Evolutionary conservation across 2,113 vertebrate species (phyloP).

Genomic region (Perognathus longimembris): DNA sequence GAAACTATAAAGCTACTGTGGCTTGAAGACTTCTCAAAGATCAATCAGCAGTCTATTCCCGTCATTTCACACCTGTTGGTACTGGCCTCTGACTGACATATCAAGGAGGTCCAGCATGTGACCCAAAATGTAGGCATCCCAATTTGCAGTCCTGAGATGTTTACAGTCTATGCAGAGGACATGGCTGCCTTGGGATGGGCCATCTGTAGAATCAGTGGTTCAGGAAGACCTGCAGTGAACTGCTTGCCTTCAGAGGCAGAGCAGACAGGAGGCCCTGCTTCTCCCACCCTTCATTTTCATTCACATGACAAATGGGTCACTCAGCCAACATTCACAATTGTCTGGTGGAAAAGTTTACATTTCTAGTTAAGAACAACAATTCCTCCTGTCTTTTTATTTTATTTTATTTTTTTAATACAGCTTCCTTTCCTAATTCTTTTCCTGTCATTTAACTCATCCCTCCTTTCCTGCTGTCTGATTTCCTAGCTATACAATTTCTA

Average conservation of each 20-base stretch:
- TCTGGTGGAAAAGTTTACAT: constrained; percentile 69
- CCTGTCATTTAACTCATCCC: constrained; percentile 44
- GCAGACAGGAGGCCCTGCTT: neutral
- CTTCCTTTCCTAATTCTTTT: constrained; percentile 51
- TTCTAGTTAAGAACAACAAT: constrained; percentile 60
- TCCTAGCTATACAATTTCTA: constrained; percentile 57
- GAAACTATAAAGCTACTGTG: neutral
- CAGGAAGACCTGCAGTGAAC: neutral
- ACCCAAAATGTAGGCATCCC: neutral
- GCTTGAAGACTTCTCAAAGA: neutral
- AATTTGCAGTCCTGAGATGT: neutral
- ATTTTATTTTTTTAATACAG: constrained; percentile 51
- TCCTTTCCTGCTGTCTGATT: constrained; percentile 61
- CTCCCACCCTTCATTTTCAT: neutral
- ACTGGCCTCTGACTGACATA: neutral
- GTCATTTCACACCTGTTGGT: neutral
- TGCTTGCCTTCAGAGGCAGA: neutral
- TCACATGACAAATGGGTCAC: constrained; percentile 5
- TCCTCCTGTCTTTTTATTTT: constrained; percentile 24
- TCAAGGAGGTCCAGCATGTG: neutral
- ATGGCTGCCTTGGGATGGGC: accelerated
- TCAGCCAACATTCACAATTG: constrained; percentile 66
- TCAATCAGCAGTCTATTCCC: neutral
- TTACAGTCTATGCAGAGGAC: neutral
- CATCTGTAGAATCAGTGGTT: neutral